Conservation (phyloP, 2,113 vertebrate genomes). For the Myanophis thanlyinensis region DNA sequence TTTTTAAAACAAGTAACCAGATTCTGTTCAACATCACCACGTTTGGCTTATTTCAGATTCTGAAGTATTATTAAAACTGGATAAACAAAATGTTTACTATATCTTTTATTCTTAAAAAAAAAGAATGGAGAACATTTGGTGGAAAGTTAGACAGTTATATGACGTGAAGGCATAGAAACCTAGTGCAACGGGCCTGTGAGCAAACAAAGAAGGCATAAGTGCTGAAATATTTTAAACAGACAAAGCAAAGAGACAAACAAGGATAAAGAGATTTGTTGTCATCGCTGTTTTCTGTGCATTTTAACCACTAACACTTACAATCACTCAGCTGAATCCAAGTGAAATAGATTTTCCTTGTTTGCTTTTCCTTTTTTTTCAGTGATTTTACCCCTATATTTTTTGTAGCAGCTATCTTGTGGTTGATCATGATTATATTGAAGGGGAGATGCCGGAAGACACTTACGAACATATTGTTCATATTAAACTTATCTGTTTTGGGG, state of each 20-base stretch:
- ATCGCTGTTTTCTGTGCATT: neutral
- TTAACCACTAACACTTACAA: neutral
- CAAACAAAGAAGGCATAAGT: too few relatives aligned
- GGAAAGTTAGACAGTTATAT: neutral
- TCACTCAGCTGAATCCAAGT: neutral
- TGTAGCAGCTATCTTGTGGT: neutral
- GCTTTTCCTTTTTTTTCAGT: neutral
- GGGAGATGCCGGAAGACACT: neutral
- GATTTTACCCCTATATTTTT: conserved; percentile 7
- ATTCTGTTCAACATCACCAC: neutral
- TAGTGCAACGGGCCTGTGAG: neutral
- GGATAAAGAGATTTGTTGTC: neutral
- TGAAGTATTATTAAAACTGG: neutral
- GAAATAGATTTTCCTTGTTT: neutral
- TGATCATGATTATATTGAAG: conserved; percentile 22
- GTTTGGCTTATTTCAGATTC: neutral
- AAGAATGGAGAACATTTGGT: neutral
- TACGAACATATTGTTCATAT: conserved; percentile 11
- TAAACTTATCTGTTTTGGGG: conserved; percentile 26
- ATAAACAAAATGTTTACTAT: neutral
- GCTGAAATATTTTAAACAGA: neutral
- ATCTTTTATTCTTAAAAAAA: neutral
- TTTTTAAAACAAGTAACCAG: neutral
- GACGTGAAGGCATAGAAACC: neutral
- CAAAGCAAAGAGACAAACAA: neutral